A percentile compares a stretch with the other conserved stretches of the same genome.
phyloP scores from a whole-genome alignment of 2,113 vertebrate species.

The Otis tarda region DNA sequence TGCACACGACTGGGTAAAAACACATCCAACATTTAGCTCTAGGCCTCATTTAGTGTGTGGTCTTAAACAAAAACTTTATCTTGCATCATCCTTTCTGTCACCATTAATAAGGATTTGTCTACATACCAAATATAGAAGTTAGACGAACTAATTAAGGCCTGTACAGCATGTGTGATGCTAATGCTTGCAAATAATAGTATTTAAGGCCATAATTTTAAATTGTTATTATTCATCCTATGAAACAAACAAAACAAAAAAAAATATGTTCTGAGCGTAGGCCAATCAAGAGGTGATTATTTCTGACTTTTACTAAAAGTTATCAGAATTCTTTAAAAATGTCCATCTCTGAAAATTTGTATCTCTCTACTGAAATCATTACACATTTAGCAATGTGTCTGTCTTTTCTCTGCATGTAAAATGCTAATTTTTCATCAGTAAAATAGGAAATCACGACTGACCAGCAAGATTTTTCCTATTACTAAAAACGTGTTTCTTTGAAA shows the following conservation, averaged over 20 bases:
- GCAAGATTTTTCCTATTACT: background rate
- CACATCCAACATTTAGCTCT: background rate
- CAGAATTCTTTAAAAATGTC: background rate
- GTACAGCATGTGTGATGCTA: background rate
- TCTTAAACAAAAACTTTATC: background rate
- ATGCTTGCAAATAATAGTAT: constrained; percentile 2
- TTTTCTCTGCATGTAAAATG: background rate
- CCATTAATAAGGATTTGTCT: constrained; percentile 12
- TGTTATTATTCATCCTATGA: background rate
- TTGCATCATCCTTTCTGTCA: background rate
- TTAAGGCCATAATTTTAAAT: background rate
- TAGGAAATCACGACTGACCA: background rate
- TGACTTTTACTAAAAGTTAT: background rate
- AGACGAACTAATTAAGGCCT: background rate
- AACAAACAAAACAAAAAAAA: background rate
- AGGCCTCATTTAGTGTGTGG: background rate
- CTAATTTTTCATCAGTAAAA: background rate
- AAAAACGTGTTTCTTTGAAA: background rate
- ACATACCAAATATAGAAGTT: background rate
- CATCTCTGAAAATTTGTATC: background rate
- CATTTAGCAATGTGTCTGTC: background rate
- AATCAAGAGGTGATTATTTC: background rate
- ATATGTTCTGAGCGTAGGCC: background rate
- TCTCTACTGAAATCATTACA: background rate
- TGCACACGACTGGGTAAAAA: background rate